A percentile compares a stretch with the other conserved stretches of the same genome.
These are phyloP conservation scores for Macrocentrus cingulum DNA, from an alignment of 1,140 invertebrate species.

Conservation along the genomic window DNA sequence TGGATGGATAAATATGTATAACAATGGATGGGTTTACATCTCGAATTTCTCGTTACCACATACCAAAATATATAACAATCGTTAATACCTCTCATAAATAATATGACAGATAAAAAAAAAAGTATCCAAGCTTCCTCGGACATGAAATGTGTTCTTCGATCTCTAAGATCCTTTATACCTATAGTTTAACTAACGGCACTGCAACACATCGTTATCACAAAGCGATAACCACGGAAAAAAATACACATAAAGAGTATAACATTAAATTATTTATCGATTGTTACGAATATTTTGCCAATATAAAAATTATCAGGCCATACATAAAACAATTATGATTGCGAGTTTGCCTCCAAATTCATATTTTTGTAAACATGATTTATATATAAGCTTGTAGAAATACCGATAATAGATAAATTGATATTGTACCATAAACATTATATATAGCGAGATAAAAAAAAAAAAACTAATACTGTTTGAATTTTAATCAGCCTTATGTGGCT, in stretches of 20 bases:
- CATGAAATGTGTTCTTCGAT: slow-evolving; percentile 10
- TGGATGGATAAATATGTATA: neutral
- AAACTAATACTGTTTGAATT: neutral
- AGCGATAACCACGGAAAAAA: neutral
- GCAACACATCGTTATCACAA: neutral
- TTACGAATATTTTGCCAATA: slow-evolving; percentile 30
- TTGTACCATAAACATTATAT: slow-evolving; percentile 1
- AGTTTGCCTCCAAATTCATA: slow-evolving; percentile 55
- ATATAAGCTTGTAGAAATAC: slow-evolving; percentile 30
- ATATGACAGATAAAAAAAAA: neutral
- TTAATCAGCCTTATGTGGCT: no score
- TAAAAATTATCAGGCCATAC: slow-evolving; percentile 13
- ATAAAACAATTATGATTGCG: slow-evolving; percentile 40
- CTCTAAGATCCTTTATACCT: slow-evolving; percentile 11
- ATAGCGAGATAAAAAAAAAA: neutral
- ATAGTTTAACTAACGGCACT: no score
- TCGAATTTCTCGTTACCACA: slow-evolving; percentile 13
- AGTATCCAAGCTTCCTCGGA: slow-evolving; percentile 11
- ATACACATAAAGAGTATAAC: slow-evolving; percentile 5
- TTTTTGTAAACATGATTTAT: slow-evolving; percentile 58
- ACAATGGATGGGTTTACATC: neutral
- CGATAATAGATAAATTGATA: slow-evolving; percentile 1
- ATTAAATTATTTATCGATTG: slow-evolving; percentile 15
- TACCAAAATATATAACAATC: slow-evolving; percentile 14
- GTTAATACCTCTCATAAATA: slow-evolving; percentile 8